Evolutionary conservation across 2,888 invertebrate genomes (phyloP), one percentile per base, ranked within the genome.

Genomic region (Andrena fulva): DNA sequence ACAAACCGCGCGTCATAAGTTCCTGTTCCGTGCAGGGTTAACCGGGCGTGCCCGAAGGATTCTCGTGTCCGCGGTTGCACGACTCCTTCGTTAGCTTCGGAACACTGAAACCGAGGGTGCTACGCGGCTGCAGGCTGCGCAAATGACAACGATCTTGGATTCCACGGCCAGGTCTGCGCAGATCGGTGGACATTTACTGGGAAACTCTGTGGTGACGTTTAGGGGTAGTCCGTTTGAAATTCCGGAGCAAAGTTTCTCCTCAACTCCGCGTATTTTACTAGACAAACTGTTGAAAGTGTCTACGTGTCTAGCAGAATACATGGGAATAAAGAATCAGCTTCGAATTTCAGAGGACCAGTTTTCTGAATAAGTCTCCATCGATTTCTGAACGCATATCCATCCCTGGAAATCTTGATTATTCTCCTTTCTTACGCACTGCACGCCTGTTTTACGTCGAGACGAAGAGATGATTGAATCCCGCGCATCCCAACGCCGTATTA

Each of bases 391-490:
- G 56, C 52, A 52, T 1, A 24, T 24, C 10, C 20, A 2, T 52
- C 20, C 6, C 20, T 20, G 52, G 20, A 5, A 27, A 10, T 1
- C 10, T 56, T 27, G 24, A 10, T 56, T 27, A 10, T 56, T 12
- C 56, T 56, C 56, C 42, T 42, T 42, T 42, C 42, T 42, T 42
- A 10, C 27, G 24, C 56, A 8, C 56, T 56, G 56, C 3, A 12
- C 27, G 24, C 4, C 10, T 27, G 4, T 62, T 62, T 62, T n/a
- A 33, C 60, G 27, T 29, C 8, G 31, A 50, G 50, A 24, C 27
- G 33, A 64, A 54, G 54, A 54, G 20, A 54, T 20, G 7, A 54
- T 54, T 10, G 54, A 54, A 54, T 54, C 54, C 54, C 42, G 42
- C 42, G 42, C 42, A 42, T 16, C 16, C 12, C 10, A 42, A 42